These are phyloP conservation scores for Thymallus thymallus DNA, from an alignment of 2,113 vertebrate genomes.

Conservation along the genomic window DNA sequence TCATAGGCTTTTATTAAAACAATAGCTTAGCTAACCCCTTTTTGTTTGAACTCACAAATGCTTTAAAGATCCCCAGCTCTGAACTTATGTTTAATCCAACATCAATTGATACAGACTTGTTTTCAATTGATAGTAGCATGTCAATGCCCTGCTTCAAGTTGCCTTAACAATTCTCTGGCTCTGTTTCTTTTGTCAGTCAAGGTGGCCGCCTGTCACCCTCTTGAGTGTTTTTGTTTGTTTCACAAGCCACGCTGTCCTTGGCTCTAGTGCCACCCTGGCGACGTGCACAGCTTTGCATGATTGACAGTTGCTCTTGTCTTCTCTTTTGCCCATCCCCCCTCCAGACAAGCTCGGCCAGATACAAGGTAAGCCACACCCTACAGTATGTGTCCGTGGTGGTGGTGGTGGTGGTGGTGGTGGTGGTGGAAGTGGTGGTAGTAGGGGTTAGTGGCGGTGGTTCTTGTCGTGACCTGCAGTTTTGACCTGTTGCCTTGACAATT, in stretches of 20 bases:
- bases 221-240: neutral
- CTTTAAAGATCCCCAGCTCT: constrained; percentile 12
- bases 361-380: constrained; percentile 75
- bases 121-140: neutral
- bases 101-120: neutral
- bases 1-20: neutral
- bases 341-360: constrained; percentile 73
- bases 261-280: constrained; percentile 31
- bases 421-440: constrained; percentile 24
- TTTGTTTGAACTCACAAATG: neutral
- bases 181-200: neutral
- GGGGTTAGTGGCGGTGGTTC: constrained; percentile 39
- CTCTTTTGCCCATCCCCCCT: constrained; percentile 62
- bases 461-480: constrained; percentile 19
- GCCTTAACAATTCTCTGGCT: neutral
- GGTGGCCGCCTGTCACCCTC: neutral
- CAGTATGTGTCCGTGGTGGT: neutral
- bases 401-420: constrained; percentile 49
- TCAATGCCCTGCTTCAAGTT: neutral
- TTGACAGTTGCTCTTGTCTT: constrained; percentile 75
- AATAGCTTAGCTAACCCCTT: neutral
- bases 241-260: constrained; percentile 29
- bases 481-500: constrained; percentile 2
- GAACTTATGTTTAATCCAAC: neutral
- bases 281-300: constrained; percentile 74